Evolutionary conservation across 92 coral and sea anemone genomes (phyloP).

Genomic region (Galaxea fascicularis): DNA sequence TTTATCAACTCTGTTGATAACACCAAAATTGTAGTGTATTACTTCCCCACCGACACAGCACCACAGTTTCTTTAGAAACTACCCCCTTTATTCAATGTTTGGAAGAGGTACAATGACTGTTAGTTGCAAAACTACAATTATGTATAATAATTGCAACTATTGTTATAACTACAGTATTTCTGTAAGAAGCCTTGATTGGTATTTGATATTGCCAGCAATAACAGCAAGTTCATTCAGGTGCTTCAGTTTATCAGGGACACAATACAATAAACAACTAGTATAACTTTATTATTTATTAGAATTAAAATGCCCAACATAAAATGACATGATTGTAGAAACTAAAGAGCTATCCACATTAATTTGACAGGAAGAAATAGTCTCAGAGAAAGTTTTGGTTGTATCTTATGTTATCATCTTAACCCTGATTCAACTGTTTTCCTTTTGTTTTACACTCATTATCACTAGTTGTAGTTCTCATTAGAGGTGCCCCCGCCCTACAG

Average conservation of each 20-base stretch:
- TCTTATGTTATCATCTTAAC: no score
- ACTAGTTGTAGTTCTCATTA: conserved; percentile 18
- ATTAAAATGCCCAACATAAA: not conserved
- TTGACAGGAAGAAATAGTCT: not conserved
- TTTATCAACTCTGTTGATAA: no score
- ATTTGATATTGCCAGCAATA: conserved; percentile 1
- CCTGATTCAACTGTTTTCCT: not conserved
- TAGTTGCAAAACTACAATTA: no score
- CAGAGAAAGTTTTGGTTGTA: not conserved
- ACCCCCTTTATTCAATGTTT: no score
- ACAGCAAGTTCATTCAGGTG: not conserved
- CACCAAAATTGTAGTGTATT: no score
- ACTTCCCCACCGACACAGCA: no score
- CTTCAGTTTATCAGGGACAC: not conserved
- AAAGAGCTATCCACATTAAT: not conserved
- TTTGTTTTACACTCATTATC: not conserved
- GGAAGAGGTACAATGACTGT: no score
- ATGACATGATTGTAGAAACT: not conserved
- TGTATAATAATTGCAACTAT: no score
- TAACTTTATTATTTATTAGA: not conserved
- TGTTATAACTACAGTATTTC: no score
- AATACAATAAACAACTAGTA: not conserved
- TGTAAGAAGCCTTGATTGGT: no score
- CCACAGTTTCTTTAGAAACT: no score
- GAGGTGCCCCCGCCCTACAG: conserved; percentile 18